Evolutionary conservation across 1,140 invertebrate species (phyloP).

Genomic region (Drosophila serrata): DNA sequence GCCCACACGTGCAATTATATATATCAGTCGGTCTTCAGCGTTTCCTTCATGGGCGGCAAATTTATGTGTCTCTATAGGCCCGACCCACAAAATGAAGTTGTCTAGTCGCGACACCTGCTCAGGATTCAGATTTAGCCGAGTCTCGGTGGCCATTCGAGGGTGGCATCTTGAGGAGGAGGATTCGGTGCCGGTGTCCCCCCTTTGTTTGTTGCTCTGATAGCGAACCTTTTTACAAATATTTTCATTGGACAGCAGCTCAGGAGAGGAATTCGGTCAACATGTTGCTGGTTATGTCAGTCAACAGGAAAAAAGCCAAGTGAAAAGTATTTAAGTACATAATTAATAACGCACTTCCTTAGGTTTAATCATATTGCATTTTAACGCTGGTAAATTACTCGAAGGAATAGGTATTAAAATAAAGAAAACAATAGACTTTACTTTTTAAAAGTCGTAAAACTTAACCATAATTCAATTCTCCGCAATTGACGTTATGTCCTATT

Average conservation of each 20-base stretch:
- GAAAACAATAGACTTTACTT: neutral
- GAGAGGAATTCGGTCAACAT: conserved; percentile 26
- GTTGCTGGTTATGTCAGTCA: conserved; percentile 44
- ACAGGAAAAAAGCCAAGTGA: conserved; percentile 1
- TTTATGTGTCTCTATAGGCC: conserved; percentile 68
- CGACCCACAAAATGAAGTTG: conserved; percentile 74
- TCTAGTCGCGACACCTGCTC: conserved; percentile 50
- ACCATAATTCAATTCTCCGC: neutral
- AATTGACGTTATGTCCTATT: neutral
- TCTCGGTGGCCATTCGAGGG: neutral
- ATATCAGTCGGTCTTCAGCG: conserved; percentile 34
- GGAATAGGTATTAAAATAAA: neutral
- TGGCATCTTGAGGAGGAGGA: neutral
- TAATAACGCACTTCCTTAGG: neutral
- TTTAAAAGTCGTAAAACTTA: neutral
- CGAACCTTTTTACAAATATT: conserved; percentile 44
- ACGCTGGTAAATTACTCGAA: too few relatives aligned
- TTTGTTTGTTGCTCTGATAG: conserved; percentile 37
- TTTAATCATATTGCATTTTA: neutral
- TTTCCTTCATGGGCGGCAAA: conserved; percentile 54
- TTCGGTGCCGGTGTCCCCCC: conserved; percentile 8
- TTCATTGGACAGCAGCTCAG: conserved; percentile 13
- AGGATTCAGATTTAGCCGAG: conserved; percentile 10
- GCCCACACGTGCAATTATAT: conserved; percentile 37
- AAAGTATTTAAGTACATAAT: neutral